Conservation (phyloP, 2,888 invertebrate species). For the Diarsia rubi region DNA sequence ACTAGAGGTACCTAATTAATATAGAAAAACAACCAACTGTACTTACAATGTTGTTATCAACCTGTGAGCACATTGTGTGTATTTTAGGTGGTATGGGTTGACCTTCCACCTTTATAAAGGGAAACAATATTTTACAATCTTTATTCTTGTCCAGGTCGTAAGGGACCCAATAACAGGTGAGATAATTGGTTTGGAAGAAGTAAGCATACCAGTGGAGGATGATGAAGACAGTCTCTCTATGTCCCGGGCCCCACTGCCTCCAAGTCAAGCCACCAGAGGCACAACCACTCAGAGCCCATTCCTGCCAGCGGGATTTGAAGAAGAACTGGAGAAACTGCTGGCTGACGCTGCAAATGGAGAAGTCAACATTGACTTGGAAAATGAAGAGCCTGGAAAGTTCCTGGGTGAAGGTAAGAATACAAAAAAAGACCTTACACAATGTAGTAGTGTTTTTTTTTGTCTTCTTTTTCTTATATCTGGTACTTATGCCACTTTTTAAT, state of each 20-base stretch:
- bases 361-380: slow-evolving; percentile 83
- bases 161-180: slow-evolving; percentile 95
- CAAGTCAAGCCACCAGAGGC: slow-evolving; percentile 93
- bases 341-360: slow-evolving; percentile 79
- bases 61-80: neutral
- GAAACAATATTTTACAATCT: neutral
- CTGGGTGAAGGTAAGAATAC: slow-evolving; percentile 86
- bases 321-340: slow-evolving; percentile 87
- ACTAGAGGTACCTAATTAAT: slow-evolving; percentile 76
- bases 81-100: neutral
- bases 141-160: slow-evolving; percentile 87
- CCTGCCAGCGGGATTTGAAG: slow-evolving; percentile 96
- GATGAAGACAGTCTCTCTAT: slow-evolving; percentile 92
- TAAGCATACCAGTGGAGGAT: slow-evolving; percentile 87
- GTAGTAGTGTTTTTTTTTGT: neutral
- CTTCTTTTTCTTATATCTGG: too few species aligned
- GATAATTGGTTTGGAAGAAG: slow-evolving; percentile 91
- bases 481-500: neutral
- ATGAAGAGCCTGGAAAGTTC: slow-evolving; percentile 85
- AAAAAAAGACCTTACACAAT: neutral
- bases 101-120: neutral
- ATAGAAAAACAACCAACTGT: neutral
- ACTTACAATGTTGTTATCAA: neutral
- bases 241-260: slow-evolving; percentile 94
- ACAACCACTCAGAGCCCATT: slow-evolving; percentile 96